Conservation (phyloP, 1,140 invertebrate genomes). For the Gerris buenoi region DNA sequence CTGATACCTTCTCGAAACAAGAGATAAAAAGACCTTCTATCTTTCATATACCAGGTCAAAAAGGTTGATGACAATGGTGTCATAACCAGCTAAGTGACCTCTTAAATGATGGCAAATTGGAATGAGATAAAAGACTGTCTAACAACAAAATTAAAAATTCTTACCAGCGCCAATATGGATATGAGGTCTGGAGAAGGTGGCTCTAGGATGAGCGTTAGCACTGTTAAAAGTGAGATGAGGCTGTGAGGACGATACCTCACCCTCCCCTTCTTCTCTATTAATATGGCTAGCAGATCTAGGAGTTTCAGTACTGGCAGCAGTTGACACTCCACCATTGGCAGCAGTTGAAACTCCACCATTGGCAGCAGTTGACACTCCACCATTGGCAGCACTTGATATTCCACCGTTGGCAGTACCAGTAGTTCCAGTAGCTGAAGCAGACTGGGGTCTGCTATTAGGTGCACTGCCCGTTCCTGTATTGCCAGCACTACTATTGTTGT, state of each 20-base stretch:
- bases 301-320: constrained; percentile 43
- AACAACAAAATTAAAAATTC: constrained; percentile 8
- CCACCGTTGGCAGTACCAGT: background rate
- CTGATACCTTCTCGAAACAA: too few relatives aligned
- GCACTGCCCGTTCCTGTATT: background rate
- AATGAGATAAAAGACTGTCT: too few relatives aligned
- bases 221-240: too few relatives aligned
- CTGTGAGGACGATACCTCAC: too few relatives aligned
- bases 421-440: background rate
- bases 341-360: constrained; percentile 16
- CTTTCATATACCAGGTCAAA: too few relatives aligned
- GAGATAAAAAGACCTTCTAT: too few relatives aligned
- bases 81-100: too few relatives aligned
- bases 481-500: background rate
- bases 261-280: too few relatives aligned
- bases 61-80: too few relatives aligned
- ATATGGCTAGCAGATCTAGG: constrained; percentile 46
- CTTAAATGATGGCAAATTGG: too few relatives aligned
- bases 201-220: constrained; percentile 33
- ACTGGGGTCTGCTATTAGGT: background rate
- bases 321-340: too few relatives aligned
- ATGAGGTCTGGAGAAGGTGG: constrained; percentile 45
- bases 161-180: constrained; percentile 34
- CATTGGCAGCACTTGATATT: background rate
- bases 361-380: too few relatives aligned